Evolutionary conservation across 2,113 vertebrate species (phyloP), one percentile per base, ranked within the genome.

Genomic region (Hylia prasina): DNA sequence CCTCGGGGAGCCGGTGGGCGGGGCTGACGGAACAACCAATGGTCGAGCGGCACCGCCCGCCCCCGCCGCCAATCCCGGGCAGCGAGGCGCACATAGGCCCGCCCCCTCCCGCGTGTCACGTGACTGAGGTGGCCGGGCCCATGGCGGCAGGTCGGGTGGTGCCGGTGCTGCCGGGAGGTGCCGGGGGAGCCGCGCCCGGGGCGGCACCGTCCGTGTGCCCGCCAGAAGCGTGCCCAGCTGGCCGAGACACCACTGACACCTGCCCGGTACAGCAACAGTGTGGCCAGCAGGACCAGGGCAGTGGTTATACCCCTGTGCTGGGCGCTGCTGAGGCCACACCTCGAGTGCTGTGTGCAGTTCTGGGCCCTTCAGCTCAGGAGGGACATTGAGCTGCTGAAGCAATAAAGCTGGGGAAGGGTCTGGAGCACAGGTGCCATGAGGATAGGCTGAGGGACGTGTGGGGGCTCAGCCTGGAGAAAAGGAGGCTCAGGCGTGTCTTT

Each of bases 21-120:
- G 51, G 20, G 8, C 9, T 42, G 16, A 3, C 4, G 2, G 6
- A 0, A 0, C 0, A 23, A 4, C 82, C 82, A 84, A 73, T 73
- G 28, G 5, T 6, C 3, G 10, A 2, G 5, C 5, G 4, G 10
- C 5, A 4, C 1, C 0, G 4, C 4, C 30, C 10, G 3, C 8
- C 25, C 42, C 6, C 9, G 17, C 40, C 25, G 7, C 84, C 84
- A 78, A 78, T 87, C 39, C 6, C 8, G 23, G 0, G 39, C 19
- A 8, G n/a, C 12, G 47, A 37, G 10, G 12, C 1, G 18, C 9
- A 2, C n/a, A 3, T 12, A 0, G 51, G 4, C 37, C 51, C 82
- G 37, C 44, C 68, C 35, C 3, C 22, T 27, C 13, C 16, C 10
- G 10, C 8, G 0, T 10, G 2, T 48, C 82, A 68, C 31, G 25